Evolutionary conservation across 1,140 invertebrate species (phyloP), one percentile per base, ranked within the genome.

Genomic region (Muscidifurax raptorellus): DNA sequence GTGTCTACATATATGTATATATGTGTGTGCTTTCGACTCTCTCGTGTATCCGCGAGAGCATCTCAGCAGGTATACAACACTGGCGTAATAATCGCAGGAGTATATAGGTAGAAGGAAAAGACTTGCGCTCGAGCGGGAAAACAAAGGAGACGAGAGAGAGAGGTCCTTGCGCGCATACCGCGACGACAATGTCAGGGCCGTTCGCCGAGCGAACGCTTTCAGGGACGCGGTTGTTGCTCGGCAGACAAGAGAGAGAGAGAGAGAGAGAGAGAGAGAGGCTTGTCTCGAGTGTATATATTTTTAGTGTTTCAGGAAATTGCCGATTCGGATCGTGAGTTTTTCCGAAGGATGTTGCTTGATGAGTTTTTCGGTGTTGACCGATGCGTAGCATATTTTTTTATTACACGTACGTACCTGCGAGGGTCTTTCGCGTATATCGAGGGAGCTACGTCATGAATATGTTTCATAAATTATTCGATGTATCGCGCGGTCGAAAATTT

Each of bases 121-220:
- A 13, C 25, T 0, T 4, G 27, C 28, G 52, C 6, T 44, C 59
- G 78, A 78, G 52, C 28, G 59, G n/a, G 66, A 72, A 83, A 83
- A 83, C 82, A 83, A 83, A 80, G 44, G 75, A 75, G 30, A 47
- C 32, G 77, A 74, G 32, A 75, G 36, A 75, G 72, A 59, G 75
- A 86, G 87, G 87, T 89, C 89, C 88, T 91, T 89, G 83, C 52
- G 78, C 83, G 88, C 89, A 88, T 88, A 86, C 89, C 87, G 86
- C 86, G 88, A 86, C 86, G 88, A 87, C 92, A 93, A 92, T 92
- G 91, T 91, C 91, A 91, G 87, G 90, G 91, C 86, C 89, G 87
- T 89, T 88, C 80, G 89, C 84, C 81, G 80, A 84, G 85, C 86
- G 30, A 22, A 9, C 67, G 10, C 28, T 30, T 59, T 78, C 72